A percentile compares a stretch with the other conserved stretches of the same genome.
These are phyloP conservation scores for Camelus dromedarius DNA, from an alignment of 2,113 vertebrate species.

Conservation along the genomic window DNA sequence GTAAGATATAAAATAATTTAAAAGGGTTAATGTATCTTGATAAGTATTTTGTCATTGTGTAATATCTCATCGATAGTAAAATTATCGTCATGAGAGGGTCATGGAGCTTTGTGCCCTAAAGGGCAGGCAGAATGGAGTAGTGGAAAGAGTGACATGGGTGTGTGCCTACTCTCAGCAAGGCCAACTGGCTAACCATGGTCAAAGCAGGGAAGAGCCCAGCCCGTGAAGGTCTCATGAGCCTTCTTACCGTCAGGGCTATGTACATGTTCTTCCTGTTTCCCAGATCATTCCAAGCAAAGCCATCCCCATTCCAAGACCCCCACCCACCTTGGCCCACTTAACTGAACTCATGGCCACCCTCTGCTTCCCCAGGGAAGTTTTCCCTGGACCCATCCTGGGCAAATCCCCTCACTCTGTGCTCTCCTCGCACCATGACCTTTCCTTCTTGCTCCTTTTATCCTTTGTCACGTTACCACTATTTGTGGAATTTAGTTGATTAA, in stretches of 20 bases:
- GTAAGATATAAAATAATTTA: constrained; percentile 28
- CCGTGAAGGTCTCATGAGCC: background rate
- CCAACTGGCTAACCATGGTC: background rate
- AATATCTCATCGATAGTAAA: background rate
- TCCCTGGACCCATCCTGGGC: background rate
- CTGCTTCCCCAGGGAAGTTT: background rate
- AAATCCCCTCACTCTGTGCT: background rate
- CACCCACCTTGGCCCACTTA: background rate
- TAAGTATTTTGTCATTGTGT: background rate
- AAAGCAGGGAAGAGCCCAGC: background rate
- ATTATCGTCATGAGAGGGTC: background rate
- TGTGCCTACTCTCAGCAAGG: background rate
- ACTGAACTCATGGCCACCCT: background rate
- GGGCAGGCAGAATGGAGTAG: background rate
- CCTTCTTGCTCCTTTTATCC: background rate
- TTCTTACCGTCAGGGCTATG: background rate
- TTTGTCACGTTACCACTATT: background rate
- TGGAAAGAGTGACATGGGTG: background rate
- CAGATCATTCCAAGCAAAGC: background rate
- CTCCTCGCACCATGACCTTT: background rate
- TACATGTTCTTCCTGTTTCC: background rate
- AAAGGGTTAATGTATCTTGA: background rate
- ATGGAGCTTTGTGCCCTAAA: background rate
- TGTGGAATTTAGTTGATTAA: background rate
- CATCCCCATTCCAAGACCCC: background rate